Base-by-base conservation (phyloP, 2,888 invertebrate genomes). In the Mesorhabditis sp. region DNA sequence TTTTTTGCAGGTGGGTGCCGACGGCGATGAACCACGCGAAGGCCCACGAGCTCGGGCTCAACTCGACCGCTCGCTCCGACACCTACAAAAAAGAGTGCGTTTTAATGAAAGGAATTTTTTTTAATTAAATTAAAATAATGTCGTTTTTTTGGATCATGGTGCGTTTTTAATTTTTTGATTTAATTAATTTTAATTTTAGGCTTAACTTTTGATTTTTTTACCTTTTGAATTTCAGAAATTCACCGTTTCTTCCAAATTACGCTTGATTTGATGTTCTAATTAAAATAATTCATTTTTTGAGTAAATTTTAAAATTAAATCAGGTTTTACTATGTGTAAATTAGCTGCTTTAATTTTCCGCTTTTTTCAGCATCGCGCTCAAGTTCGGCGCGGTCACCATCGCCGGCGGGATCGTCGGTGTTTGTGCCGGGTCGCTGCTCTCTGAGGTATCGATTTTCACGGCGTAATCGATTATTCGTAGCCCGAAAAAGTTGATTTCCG, bases 321-420 rank as follows among this genome's bases (percentile, higher is more conserved):
- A n/a, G n/a, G n/a, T n/a, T n/a, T n/a, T n/a, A n/a, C n/a, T n/a
- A n/a, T n/a, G n/a, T n/a, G n/a, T n/a, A n/a, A n/a, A n/a, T n/a
- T n/a, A n/a, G n/a, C n/a, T n/a, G n/a, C n/a, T n/a, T n/a, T n/a
- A n/a, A n/a, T n/a, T n/a, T n/a, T n/a, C n/a, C 63, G 7, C 63
- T 15, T 28, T 28, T 63, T 28, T 71, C 68, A 78, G 80, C 4
- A 74, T 84, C 4, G 75, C 93, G 80, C 91, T 92, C 87, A 92
- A 91, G 87, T 99, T 98, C 89, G 98, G 98, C 74, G 89, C 93
- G 80, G 91, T 96, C 85, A 92, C 96, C 64, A 95, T 96, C 92
- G 84, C 91, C 72, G 92, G 95, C 75, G 98, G 98, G 69, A 87
- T 96, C 76, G 87, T 93, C 77, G 98, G 98, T 76, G 97, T 99